These are phyloP conservation scores for Orientallactaga sibirica DNA, from an alignment of 2,797 vertebrate species.

Conservation along the genomic window DNA sequence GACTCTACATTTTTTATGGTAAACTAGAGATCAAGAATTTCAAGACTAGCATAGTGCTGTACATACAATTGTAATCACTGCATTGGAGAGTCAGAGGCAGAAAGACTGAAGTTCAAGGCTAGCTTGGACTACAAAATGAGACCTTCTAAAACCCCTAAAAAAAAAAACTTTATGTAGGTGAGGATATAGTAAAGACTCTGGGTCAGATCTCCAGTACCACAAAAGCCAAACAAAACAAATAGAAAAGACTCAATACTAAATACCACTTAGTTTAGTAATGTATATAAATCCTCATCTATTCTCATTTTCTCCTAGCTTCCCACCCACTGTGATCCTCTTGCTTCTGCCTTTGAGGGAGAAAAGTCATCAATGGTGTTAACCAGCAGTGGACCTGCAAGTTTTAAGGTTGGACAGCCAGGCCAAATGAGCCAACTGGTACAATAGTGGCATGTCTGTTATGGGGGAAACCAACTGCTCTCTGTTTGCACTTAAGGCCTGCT, in stretches of 20 bases:
- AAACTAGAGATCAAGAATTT: constrained; percentile 11
- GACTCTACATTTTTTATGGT: neutral
- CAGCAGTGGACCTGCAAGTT: too few relatives aligned
- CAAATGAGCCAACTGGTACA: too few relatives aligned
- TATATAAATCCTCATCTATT: neutral
- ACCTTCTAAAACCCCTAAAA: too few relatives aligned
- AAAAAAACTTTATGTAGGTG: neutral
- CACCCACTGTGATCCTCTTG: too few relatives aligned
- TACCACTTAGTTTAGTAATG: neutral
- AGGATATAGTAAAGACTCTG: neutral
- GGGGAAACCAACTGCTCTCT: too few relatives aligned
- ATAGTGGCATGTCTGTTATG: too few relatives aligned
- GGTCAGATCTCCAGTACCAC: neutral
- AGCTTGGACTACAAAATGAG: neutral
- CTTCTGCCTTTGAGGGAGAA: too few relatives aligned
- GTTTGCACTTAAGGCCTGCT: too few relatives aligned
- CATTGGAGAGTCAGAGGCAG: neutral
- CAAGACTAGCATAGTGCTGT: neutral
- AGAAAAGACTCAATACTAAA: neutral
- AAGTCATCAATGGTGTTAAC: too few relatives aligned
- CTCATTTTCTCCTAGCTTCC: too few relatives aligned
- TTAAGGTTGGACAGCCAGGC: too few relatives aligned
- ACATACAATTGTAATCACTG: neutral
- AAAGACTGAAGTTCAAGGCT: neutral
- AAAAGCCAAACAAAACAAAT: neutral